Base-by-base conservation (phyloP, 2,888 invertebrate species). In the Augiades crinisus region DNA sequence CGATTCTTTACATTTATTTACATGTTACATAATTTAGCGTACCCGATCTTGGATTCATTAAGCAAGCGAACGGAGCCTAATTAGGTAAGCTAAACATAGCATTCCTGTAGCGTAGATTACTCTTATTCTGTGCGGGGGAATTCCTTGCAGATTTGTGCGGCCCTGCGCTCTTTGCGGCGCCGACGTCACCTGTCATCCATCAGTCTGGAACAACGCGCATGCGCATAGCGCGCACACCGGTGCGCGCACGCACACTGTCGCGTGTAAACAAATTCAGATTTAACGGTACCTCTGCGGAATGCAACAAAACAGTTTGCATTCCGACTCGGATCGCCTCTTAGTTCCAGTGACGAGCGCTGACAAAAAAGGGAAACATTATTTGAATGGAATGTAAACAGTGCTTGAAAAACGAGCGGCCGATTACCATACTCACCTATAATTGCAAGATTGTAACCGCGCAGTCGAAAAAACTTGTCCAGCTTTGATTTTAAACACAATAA, bases 121-220 rank as follows among this genome's bases (percentile, higher is more conserved):
- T 70, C 73, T 70, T 73, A 72, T 77, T 73, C 58, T 61, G 67
- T 47, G 60, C 59, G 59, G 59, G 59, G 65, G 58, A 63, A 44
- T 50, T 50, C 50, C 40, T 44, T 60, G 62, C 56, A 44, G 41
- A 44, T 38, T 43, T 53, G 57, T 46, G 67, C 74, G 68, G 58
- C 79, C 77, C 78, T 78, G 72, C 17, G 62, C 44, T 24, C 70
- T 72, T 71, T 71, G 75, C 71, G 77, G 73, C 76, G 75, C 78
- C 78, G 76, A 70, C 84, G 87, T 90, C 90, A 88, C 70, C 85
- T 86, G 90, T 89, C 90, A 88, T 80, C 85, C 90, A 87, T 90
- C 90, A 88, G 87, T 89, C 90, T 72, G 81, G 71, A 78, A 77
- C 79, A 70, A 77, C 81, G 81, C 84, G 85, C 83, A 77, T 78